phyloP scores from a whole-genome alignment of 2,888 invertebrate genomes.

The Stramonita haemastoma region DNA sequence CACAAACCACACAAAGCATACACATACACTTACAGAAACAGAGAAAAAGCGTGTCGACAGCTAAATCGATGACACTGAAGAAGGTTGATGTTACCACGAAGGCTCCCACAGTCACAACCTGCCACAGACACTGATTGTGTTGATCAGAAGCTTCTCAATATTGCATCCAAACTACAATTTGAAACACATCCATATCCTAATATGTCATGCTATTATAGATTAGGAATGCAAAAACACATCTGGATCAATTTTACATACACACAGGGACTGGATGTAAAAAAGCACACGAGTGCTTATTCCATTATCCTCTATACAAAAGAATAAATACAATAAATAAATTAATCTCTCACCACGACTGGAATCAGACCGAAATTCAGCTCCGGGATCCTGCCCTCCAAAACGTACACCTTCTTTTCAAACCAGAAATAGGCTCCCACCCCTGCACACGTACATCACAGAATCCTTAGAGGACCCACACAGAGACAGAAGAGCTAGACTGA shows the following conservation, averaged over 20 bases:
- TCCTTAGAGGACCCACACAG: too few relatives aligned
- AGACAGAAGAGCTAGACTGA: too few relatives aligned
- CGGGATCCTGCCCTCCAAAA: background rate
- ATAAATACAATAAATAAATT: too few relatives aligned
- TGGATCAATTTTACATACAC: too few relatives aligned
- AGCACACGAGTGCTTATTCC: too few relatives aligned
- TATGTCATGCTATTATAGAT: too few relatives aligned
- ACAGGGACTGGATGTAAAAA: too few relatives aligned
- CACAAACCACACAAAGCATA: background rate
- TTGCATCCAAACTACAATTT: too few relatives aligned
- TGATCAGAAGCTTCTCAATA: too few relatives aligned
- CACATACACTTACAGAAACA: background rate
- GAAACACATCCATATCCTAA: too few relatives aligned
- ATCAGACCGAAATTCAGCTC: background rate
- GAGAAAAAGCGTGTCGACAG: background rate
- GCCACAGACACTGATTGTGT: background rate
- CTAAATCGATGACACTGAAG: background rate
- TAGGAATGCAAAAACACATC: too few relatives aligned
- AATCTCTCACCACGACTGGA: background rate
- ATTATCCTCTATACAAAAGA: too few relatives aligned
- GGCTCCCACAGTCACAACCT: background rate
- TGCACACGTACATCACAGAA: background rate
- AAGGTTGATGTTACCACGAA: background rate
- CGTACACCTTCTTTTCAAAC: background rate
- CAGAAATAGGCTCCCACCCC: background rate